Percentiles rank a stretch among this genome's conserved stretches.
These are phyloP conservation scores for Toxotes lorentzi DNA, from an alignment of 2,797 vertebrate species.

Conservation along the genomic window DNA sequence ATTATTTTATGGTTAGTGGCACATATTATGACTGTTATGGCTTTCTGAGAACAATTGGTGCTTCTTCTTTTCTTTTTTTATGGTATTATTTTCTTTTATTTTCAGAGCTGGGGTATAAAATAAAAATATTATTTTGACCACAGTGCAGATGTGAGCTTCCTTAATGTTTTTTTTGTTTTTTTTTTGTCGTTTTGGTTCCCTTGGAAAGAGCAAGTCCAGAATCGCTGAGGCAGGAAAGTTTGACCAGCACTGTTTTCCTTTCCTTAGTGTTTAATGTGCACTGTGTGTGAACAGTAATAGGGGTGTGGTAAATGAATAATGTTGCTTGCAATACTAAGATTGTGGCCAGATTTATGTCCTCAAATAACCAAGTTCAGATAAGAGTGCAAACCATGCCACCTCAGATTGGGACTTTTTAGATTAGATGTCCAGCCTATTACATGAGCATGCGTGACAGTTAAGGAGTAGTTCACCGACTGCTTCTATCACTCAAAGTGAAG, in stretches of 20 bases:
- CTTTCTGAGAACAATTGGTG: not conserved
- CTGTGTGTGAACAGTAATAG: not conserved
- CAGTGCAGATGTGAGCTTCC: not conserved
- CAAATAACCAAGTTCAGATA: slow-evolving; percentile 24
- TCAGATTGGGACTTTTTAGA: slow-evolving; percentile 15
- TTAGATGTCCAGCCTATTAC: not conserved
- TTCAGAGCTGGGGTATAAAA: not conserved
- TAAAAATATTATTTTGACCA: not conserved
- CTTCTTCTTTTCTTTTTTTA: not conserved
- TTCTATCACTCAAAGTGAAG: not conserved
- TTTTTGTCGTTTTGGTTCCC: not conserved
- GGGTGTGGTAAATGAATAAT: slow-evolving; percentile 23
- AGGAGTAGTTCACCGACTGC: not conserved
- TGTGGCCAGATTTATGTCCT: slow-evolving; percentile 28
- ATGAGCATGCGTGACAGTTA: not conserved
- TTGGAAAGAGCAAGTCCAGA: slow-evolving; percentile 24
- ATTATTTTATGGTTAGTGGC: slow-evolving; percentile 12
- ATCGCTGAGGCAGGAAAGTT: slow-evolving; percentile 25
- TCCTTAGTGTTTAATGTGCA: not conserved
- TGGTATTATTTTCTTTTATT: not conserved
- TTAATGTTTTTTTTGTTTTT: not conserved
- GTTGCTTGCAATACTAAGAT: not conserved
- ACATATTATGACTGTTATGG: not conserved
- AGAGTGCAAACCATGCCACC: slow-evolving; percentile 9
- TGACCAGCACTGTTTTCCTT: slow-evolving; percentile 1